A percentile compares a stretch with the other conserved stretches of the same genome.
phyloP scores from a whole-genome alignment of 2,888 invertebrate genomes.

The Cabera pusaria region DNA sequence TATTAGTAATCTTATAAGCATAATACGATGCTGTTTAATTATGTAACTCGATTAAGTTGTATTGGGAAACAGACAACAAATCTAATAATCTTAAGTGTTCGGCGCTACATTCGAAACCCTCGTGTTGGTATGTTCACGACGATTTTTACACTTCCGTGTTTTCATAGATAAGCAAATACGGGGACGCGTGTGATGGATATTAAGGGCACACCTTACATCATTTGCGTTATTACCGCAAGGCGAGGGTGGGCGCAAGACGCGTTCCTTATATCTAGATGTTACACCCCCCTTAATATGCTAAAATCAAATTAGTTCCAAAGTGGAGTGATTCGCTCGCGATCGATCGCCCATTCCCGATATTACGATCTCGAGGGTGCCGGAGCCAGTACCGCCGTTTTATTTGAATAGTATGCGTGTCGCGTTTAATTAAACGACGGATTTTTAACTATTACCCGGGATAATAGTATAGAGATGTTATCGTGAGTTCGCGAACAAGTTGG shows the following conservation, averaged over 20 bases:
- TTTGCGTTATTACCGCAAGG: slow-evolving; percentile 76
- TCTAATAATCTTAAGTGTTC: slow-evolving; percentile 74
- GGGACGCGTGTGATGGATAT: slow-evolving; percentile 82
- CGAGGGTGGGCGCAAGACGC: slow-evolving; percentile 67
- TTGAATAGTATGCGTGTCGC: slow-evolving; percentile 52
- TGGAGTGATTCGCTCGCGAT: slow-evolving; percentile 76
- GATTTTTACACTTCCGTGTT: slow-evolving; percentile 82
- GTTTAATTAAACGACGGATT: slow-evolving; percentile 52
- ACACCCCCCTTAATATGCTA: slow-evolving; percentile 81
- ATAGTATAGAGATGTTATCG: slow-evolving; percentile 51
- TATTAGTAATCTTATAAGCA: too few species aligned
- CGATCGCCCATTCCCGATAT: slow-evolving; percentile 72
- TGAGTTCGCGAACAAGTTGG: slow-evolving; percentile 48
- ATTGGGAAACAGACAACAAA: slow-evolving; percentile 31
- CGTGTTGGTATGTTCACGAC: slow-evolving; percentile 61
- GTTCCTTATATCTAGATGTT: slow-evolving; percentile 77
- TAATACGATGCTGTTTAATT: too few species aligned
- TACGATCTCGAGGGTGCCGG: slow-evolving; percentile 49
- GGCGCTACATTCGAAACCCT: slow-evolving; percentile 59
- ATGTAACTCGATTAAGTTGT: not conserved
- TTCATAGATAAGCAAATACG: slow-evolving; percentile 82
- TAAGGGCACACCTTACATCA: slow-evolving; percentile 83
- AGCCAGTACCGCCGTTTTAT: slow-evolving; percentile 36
- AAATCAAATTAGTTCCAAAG: slow-evolving; percentile 82
- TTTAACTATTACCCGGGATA: slow-evolving; percentile 37